Conservation (phyloP, 2,797 vertebrate species). For the Hydrolagus colliei region DNA sequence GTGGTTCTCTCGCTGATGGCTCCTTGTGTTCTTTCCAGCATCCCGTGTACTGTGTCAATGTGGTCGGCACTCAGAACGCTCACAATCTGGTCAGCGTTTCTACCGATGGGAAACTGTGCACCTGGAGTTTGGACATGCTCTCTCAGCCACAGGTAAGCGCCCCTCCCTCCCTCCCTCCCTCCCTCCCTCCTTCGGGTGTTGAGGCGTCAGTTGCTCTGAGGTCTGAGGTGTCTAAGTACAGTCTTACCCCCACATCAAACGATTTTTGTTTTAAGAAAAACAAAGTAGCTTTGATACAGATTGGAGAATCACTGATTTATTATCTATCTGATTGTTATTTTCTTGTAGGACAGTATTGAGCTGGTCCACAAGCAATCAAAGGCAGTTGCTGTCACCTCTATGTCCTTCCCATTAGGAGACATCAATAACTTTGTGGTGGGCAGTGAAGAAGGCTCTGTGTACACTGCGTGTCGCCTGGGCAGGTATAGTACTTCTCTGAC, state of each 20-base stretch:
- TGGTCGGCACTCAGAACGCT: slow-evolving; percentile 94
- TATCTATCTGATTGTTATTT: slow-evolving; percentile 35
- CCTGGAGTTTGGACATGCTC: slow-evolving; percentile 97
- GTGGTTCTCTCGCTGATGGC: not conserved
- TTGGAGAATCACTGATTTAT: too few relatives aligned
- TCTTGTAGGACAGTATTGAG: slow-evolving; percentile 89
- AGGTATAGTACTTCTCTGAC: slow-evolving; percentile 60
- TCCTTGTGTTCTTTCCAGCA: slow-evolving; percentile 58
- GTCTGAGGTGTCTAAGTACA: too few relatives aligned
- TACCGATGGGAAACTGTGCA: slow-evolving; percentile 95
- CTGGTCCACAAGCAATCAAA: slow-evolving; percentile 97
- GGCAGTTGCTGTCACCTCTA: slow-evolving; percentile 92
- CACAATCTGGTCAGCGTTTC: slow-evolving; percentile 98
- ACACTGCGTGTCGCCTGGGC: slow-evolving; percentile 95
- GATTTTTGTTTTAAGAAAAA: too few relatives aligned
- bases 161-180: not conserved
- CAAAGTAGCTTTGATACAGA: too few relatives aligned
- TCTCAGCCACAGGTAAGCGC: slow-evolving; percentile 84
- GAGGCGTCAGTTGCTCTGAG: too few relatives aligned
- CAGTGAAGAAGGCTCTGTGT: slow-evolving; percentile 95
- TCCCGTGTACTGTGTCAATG: slow-evolving; percentile 93
- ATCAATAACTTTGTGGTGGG: slow-evolving; percentile 98
- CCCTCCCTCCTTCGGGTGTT: slow-evolving; percentile 35
- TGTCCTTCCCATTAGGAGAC: slow-evolving; percentile 95
- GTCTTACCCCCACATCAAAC: too few relatives aligned